These are phyloP conservation scores for Drosophila bipectinata DNA, from an alignment of 1,140 invertebrate genomes.

Conservation along the genomic window DNA sequence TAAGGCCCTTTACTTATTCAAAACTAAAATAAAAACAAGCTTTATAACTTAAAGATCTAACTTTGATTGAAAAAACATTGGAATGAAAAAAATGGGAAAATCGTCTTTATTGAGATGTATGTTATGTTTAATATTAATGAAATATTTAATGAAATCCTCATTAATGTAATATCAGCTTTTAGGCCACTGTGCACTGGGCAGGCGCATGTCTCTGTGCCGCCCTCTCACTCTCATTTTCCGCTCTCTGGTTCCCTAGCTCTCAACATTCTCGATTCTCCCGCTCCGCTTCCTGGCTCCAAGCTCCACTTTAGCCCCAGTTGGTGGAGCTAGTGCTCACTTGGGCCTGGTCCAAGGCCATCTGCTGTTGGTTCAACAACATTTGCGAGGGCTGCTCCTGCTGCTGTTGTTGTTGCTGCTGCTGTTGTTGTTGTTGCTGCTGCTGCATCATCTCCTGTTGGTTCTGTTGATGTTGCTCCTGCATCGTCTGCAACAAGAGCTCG, in stretches of 20 bases:
- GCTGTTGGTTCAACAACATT: conserved; percentile 74
- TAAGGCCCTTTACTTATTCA: too few relatives aligned
- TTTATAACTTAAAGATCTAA: too few relatives aligned
- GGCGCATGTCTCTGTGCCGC: conserved; percentile 44
- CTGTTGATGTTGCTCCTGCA: conserved; percentile 39
- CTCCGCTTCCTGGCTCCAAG: conserved; percentile 12
- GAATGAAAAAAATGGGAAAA: not conserved
- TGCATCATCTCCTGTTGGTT: conserved; percentile 26
- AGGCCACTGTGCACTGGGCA: conserved; percentile 49
- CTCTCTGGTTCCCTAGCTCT: conserved; percentile 4
- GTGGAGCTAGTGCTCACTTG: conserved; percentile 71
- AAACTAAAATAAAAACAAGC: too few relatives aligned
- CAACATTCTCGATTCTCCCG: conserved; percentile 16
- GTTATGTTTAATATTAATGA: not conserved
- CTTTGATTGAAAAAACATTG: too few relatives aligned
- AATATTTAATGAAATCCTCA: not conserved
- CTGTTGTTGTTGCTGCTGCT: conserved; percentile 18
- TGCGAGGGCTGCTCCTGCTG: conserved; percentile 48
- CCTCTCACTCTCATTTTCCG: conserved; percentile 25
- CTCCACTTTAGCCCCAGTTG: conserved; percentile 59
- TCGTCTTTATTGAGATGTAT: not conserved
- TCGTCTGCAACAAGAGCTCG: conserved; percentile 69
- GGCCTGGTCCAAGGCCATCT: conserved; percentile 77
- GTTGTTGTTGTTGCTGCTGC: conserved; percentile 17
- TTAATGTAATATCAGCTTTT: conserved; percentile 2